Evolutionary conservation across 2,888 invertebrate genomes (phyloP).

Genomic region (Ellobium chinense): DNA sequence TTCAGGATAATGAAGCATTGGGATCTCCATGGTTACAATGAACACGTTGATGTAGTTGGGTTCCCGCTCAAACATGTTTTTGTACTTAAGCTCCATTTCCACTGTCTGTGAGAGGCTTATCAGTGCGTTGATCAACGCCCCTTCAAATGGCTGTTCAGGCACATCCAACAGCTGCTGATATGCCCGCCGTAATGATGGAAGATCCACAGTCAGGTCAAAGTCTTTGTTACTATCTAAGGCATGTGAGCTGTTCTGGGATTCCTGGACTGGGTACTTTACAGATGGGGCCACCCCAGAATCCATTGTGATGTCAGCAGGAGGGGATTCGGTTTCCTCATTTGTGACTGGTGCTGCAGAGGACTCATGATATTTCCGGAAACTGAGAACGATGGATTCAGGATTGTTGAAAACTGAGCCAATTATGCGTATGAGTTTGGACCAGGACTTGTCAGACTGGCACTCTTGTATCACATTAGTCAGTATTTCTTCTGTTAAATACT

Average conservation of each 20-base stretch:
- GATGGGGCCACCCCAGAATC: neutral
- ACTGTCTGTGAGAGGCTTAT: slow-evolving; percentile 86
- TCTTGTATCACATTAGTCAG: slow-evolving; percentile 87
- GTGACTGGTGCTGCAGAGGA: neutral
- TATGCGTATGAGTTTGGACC: slow-evolving; percentile 87
- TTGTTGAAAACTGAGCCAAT: slow-evolving; percentile 88
- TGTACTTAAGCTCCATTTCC: slow-evolving; percentile 85
- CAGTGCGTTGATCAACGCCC: slow-evolving; percentile 87
- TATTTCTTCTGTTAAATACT: slow-evolving; percentile 86
- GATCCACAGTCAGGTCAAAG: slow-evolving; percentile 69
- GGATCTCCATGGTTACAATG: slow-evolving; percentile 89
- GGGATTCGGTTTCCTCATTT: neutral
- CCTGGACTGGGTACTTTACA: neutral
- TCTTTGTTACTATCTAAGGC: neutral
- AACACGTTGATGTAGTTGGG: slow-evolving; percentile 83
- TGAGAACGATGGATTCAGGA: slow-evolving; percentile 86
- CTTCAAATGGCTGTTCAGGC: slow-evolving; percentile 81
- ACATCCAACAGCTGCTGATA: slow-evolving; percentile 82
- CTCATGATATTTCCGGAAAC: slow-evolving; percentile 82
- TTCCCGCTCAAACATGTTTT: slow-evolving; percentile 78
- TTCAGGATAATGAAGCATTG: slow-evolving; percentile 83
- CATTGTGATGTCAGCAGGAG: neutral
- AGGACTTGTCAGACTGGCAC: slow-evolving; percentile 85
- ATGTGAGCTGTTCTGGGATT: neutral
- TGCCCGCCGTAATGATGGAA: slow-evolving; percentile 84